phyloP scores from a whole-genome alignment of 2,888 invertebrate genomes.

The Watsonalla cultraria region DNA sequence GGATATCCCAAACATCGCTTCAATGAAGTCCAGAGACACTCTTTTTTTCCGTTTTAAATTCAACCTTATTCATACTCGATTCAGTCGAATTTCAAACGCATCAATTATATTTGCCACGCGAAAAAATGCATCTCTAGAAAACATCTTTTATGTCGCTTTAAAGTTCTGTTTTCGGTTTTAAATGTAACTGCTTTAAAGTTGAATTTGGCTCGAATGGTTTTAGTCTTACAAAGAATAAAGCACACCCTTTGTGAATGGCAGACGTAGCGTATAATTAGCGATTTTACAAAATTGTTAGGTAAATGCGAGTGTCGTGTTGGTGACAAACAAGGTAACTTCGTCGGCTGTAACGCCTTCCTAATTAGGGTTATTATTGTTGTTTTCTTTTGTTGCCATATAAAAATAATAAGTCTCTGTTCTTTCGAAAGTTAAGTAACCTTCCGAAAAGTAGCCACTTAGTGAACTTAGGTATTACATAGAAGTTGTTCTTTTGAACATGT shows the following conservation, averaged over 20 bases:
- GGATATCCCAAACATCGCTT: constrained; percentile 71
- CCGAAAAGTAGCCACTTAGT: no score
- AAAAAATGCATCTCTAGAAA: constrained; percentile 67
- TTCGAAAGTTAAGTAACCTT: no score
- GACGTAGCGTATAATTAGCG: constrained; percentile 72
- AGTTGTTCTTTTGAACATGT: no score
- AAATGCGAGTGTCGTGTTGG: constrained; percentile 44
- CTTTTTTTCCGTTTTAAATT: constrained; percentile 13
- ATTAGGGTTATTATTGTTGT: constrained; percentile 12
- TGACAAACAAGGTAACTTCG: constrained; percentile 33
- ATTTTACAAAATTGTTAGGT: constrained; percentile 73
- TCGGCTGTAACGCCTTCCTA: constrained; percentile 32
- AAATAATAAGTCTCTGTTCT: no score
- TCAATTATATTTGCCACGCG: constrained; percentile 25
- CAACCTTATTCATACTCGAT: constrained; percentile 8
- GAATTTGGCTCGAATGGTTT: constrained; percentile 13
- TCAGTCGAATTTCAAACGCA: constrained; percentile 23
- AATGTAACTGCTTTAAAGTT: constrained; percentile 25
- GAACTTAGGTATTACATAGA: no score
- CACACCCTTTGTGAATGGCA: constrained; percentile 62
- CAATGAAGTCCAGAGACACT: constrained; percentile 65
- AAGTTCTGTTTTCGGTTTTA: constrained; percentile 13
- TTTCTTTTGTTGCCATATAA: constrained; percentile 6
- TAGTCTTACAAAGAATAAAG: constrained; percentile 29
- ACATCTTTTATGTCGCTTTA: constrained; percentile 40